These are phyloP conservation scores for Clunio marinus DNA, from an alignment of 2,888 invertebrate species.

Conservation along the genomic window DNA sequence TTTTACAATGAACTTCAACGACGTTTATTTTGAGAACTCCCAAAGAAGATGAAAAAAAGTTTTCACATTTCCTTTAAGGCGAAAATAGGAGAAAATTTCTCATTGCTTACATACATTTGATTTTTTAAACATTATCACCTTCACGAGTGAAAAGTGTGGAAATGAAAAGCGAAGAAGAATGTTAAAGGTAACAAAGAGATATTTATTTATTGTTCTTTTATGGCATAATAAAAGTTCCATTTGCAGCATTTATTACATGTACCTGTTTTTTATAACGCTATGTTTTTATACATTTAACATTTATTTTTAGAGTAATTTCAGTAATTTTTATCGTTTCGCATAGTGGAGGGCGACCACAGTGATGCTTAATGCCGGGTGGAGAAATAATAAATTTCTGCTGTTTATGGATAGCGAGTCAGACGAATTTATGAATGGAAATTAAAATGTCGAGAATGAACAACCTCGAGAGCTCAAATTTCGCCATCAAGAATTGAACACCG, in stretches of 20 bases:
- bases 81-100: too few species aligned
- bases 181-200: conserved; percentile 30
- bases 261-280: not conserved
- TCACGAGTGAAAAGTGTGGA: not conserved
- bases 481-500: not conserved
- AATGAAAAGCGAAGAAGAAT: not conserved
- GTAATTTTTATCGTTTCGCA: not conserved
- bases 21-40: too few species aligned
- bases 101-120: not conserved
- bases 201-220: conserved; percentile 37
- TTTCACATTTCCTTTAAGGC: not conserved
- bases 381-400: not conserved
- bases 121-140: conserved; percentile 18
- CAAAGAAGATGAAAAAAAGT: too few species aligned
- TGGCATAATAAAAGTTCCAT: conserved; percentile 33
- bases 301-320: conserved; percentile 5
- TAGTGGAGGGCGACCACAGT: not conserved
- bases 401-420: conserved; percentile 1
- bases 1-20: not conserved
- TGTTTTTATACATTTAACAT: not conserved
- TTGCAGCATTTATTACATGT: conserved; percentile 37
- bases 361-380: too few species aligned
- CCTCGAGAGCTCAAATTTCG: not conserved
- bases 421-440: not conserved
- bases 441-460: not conserved